Evolutionary conservation across 2,113 vertebrate species (phyloP).

Genomic region (Petaurus breviceps): DNA sequence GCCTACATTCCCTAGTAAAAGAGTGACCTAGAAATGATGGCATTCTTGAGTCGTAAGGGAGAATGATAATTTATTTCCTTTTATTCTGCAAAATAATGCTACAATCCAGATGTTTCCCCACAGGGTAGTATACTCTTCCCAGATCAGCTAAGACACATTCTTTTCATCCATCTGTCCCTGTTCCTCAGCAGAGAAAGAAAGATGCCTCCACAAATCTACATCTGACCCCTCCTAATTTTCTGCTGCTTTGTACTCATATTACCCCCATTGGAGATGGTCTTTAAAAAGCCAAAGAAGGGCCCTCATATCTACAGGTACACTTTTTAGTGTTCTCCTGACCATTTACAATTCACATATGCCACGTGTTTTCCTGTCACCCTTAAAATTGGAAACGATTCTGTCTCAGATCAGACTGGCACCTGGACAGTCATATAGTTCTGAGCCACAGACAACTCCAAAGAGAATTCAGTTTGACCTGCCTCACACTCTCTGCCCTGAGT

Average conservation of each 20-base stretch:
- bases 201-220: conserved; percentile 21
- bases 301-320: background rate
- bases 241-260: background rate
- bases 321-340: background rate
- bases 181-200: conserved; percentile 46
- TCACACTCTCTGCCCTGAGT: background rate
- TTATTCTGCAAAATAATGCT: conserved; percentile 27
- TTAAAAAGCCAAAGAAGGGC: background rate
- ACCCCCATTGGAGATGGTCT: background rate
- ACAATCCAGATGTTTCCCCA: conserved; percentile 70
- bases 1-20: conserved; percentile 15
- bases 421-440: background rate
- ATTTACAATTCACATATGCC: background rate
- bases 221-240: background rate
- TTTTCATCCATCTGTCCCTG: conserved; percentile 58
- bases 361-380: background rate
- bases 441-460: background rate
- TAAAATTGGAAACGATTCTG: background rate
- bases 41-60: conserved; percentile 31
- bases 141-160: conserved; percentile 53
- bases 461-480: background rate
- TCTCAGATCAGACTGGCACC: background rate
- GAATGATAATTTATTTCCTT: conserved; percentile 25
- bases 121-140: conserved; percentile 53
- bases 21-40: conserved; percentile 3